Evolutionary conservation across 2,888 invertebrate genomes (phyloP).

Genomic region (Tinea semifulvella): DNA sequence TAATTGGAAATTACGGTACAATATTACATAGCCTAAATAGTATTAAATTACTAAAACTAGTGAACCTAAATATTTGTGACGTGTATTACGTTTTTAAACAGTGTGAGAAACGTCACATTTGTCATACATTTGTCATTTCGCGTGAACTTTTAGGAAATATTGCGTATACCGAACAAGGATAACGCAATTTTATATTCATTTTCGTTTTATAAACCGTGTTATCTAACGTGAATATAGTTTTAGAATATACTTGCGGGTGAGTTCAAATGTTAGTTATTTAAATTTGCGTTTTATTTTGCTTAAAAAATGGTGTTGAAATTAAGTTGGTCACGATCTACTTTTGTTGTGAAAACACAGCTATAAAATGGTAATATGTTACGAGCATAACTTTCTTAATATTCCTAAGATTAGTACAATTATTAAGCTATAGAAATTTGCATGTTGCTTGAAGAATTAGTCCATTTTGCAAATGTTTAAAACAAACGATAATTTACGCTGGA

Average conservation of each 20-base stretch:
- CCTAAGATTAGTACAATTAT: no score
- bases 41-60: no score
- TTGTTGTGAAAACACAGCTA: neutral
- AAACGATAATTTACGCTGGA: neutral
- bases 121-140: slow-evolving; percentile 3
- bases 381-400: no score
- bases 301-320: neutral
- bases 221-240: slow-evolving; percentile 3
- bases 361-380: no score
- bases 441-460: no score
- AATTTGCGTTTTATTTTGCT: neutral
- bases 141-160: neutral
- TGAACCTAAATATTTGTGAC: no score
- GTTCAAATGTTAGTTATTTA: neutral
- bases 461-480: no score
- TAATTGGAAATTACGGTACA: no score
- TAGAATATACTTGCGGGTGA: neutral
- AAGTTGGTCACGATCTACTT: slow-evolving; percentile 6
- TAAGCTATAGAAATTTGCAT: no score
- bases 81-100: no score
- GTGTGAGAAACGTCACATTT: neutral
- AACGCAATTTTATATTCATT: slow-evolving; percentile 1
- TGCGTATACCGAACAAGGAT: neutral
- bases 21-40: no score
- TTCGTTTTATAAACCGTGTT: neutral